Base-by-base conservation (phyloP, 2,797 vertebrate genomes). In the Aldrovandia affinis region DNA sequence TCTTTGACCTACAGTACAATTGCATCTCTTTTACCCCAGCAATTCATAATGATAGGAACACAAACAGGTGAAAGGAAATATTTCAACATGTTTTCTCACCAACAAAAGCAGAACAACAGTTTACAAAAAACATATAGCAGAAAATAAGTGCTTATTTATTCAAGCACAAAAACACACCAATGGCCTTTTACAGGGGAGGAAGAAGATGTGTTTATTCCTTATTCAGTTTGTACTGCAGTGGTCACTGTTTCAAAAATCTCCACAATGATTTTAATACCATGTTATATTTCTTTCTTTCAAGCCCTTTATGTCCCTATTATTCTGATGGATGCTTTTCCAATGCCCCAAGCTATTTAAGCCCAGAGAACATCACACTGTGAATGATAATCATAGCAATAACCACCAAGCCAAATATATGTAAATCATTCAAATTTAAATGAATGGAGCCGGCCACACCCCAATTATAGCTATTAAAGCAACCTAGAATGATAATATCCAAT, bases 1-100 rank as follows among this genome's bases (percentile, higher is more conserved):
- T 63, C 80, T 82, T 63, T 78, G 80, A 81, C 80, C 80, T 63
- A n/a, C 55, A 77, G 36, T 7, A 75, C 70, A 84, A 84, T 80
- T 52, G 50, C 59, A 84, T 83, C 79, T 42, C 80, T 18, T 36
- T 44, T 63, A 36, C 57, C 57, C 75, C 20, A n/a, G 54, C 78
- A 25, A 80, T 59, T 36, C 61, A 18, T 78, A 78, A 83, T 65
- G 59, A 39, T 25, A 78, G 36, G 20, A 44, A 70, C 44, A 68
- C 22, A 52, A 28, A 84, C 55, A 44, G 57, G 50, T 79, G 77
- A 84, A 78, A 15, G 20, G 18, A 79, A 8, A 79, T 79, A 44
- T 65, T 75, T 75, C 20, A 75, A 42, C 70, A 75, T 44, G n/a
- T 25, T 63, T 44, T 39, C 22, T 47, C 36, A 2, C 70, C 1